Percentiles rank a stretch among this genome's conserved stretches.
phyloP scores from a whole-genome alignment of 1,140 invertebrate species.

The Drosophila ficusphila region DNA sequence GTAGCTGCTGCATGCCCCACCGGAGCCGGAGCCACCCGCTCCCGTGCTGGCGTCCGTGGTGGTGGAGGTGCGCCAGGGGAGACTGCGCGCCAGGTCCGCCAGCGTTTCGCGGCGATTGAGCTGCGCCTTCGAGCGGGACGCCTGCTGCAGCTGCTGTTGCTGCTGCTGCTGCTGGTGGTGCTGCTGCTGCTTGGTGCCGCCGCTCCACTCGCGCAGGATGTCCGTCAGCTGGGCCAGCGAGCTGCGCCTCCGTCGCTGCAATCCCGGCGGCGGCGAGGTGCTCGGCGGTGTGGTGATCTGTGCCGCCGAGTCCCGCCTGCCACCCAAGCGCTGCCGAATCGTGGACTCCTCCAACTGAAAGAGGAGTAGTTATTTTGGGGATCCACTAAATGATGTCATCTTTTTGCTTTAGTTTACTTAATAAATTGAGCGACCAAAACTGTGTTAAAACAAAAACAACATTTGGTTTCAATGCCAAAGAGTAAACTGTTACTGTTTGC shows the following conservation, averaged over 20 bases:
- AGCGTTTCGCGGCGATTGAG: conserved; percentile 92
- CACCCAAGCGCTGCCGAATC: conserved; percentile 91
- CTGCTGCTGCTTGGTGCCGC: conserved; percentile 85
- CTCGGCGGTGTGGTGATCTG: conserved; percentile 93
- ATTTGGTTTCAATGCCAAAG: too few species aligned
- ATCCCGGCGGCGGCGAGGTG: conserved; percentile 84
- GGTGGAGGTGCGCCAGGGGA: conserved; percentile 89
- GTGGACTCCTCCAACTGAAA: conserved; percentile 90
- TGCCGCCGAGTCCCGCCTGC: conserved; percentile 93
- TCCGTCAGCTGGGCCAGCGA: conserved; percentile 94
- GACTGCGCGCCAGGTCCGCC: conserved; percentile 90
- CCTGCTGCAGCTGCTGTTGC: conserved; percentile 61
- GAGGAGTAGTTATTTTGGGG: too few species aligned
- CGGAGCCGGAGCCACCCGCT: conserved; percentile 4
- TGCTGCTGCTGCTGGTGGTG: conserved; percentile 51
- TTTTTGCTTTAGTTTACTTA: too few species aligned
- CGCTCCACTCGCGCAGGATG: conserved; percentile 93
- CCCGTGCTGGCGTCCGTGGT: conserved; percentile 85
- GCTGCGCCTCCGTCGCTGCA: conserved; percentile 90
- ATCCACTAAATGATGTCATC: too few species aligned
- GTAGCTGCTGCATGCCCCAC: conserved; percentile 77
- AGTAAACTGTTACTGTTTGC: too few species aligned
- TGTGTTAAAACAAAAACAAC: too few species aligned
- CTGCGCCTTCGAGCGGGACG: conserved; percentile 86
- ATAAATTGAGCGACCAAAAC: too few species aligned